Evolutionary conservation across 2,113 vertebrate species (phyloP).

Genomic region (Brienomyrus brachyistius): DNA sequence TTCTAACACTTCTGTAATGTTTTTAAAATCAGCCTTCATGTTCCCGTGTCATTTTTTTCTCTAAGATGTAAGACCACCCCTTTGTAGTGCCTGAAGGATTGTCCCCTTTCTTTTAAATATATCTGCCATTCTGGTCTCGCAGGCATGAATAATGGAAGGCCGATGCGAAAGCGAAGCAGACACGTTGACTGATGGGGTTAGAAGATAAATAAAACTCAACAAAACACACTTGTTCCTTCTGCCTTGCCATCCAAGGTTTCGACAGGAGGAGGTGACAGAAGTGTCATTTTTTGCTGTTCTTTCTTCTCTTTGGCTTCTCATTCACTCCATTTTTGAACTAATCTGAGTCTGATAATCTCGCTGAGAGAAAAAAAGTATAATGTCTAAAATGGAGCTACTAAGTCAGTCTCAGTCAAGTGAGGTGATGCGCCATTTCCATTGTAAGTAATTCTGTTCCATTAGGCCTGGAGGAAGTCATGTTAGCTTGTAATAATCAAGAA

Average conservation of each 20-base stretch:
- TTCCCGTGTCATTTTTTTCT: not conserved
- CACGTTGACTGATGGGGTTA: slow-evolving; percentile 45
- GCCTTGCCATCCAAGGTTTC: slow-evolving; percentile 21
- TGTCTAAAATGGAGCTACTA: not conserved
- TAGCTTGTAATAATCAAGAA: slow-evolving; percentile 3
- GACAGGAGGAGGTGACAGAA: slow-evolving; percentile 2
- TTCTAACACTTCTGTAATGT: slow-evolving; percentile 30
- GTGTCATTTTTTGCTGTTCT: not conserved
- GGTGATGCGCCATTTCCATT: not conserved
- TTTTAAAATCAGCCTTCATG: slow-evolving; percentile 34
- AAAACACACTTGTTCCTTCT: slow-evolving; percentile 36
- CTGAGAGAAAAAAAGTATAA: not conserved
- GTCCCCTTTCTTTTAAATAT: slow-evolving; percentile 52
- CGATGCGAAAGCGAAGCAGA: slow-evolving; percentile 41
- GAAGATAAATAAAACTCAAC: slow-evolving; percentile 45
- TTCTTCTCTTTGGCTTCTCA: not conserved
- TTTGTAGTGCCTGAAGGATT: slow-evolving; percentile 45
- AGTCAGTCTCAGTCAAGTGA: not conserved
- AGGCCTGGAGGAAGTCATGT: not conserved
- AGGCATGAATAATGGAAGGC: slow-evolving; percentile 56
- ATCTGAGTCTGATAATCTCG: not conserved
- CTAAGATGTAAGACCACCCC: slow-evolving; percentile 31
- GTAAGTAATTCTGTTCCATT: not conserved
- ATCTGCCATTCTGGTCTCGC: slow-evolving; percentile 44
- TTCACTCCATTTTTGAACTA: not conserved